Evolutionary conservation across 2,797 vertebrate species (phyloP).

Genomic region (Sebastes wilsoni): DNA sequence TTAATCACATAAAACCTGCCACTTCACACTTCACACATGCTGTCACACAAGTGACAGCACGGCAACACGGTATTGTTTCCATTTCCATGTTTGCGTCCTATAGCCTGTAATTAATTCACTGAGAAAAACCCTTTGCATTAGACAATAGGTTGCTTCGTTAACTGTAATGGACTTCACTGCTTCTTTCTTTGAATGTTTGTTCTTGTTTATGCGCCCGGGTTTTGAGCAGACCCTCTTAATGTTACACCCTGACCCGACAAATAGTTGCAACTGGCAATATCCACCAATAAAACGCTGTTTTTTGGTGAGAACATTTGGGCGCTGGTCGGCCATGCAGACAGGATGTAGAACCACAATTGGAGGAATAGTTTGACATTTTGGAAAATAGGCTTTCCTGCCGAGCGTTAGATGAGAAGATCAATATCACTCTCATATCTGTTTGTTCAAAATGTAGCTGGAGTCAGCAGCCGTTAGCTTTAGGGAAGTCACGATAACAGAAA

Average conservation of each 20-base stretch:
- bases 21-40: background rate
- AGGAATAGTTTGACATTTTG: no score
- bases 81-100: background rate
- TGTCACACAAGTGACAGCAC: background rate
- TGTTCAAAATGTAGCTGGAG: no score
- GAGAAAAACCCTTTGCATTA: background rate
- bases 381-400: no score
- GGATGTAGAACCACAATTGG: background rate
- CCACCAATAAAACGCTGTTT: background rate
- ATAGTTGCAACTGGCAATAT: background rate
- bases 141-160: background rate
- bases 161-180: background rate
- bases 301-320: background rate
- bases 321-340: background rate
- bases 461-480: no score
- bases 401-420: no score
- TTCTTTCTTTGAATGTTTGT: no score
- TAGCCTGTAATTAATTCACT: slow-evolving; percentile 4
- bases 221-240: background rate
- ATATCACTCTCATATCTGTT: no score
- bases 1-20: slow-evolving; percentile 15
- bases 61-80: background rate
- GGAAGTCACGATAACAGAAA: no score
- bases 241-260: background rate
- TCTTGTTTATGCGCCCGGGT: no score